Base-by-base conservation (phyloP, 1,140 invertebrate species). In the Lordiphosa collinella region DNA sequence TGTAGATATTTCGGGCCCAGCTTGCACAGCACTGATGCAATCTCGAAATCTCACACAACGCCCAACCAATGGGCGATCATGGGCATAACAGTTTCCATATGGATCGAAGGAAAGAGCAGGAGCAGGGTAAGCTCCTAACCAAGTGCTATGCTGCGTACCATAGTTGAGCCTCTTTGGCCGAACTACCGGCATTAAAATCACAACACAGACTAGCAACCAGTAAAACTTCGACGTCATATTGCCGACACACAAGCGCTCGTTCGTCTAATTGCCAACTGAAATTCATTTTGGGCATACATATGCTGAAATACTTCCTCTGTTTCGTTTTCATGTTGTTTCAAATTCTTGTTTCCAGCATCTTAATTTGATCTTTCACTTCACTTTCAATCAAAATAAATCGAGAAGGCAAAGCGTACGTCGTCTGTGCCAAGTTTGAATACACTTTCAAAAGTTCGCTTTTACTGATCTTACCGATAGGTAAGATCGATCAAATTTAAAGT, bases 1-100 rank as follows among this genome's bases (percentile, higher is more conserved):
- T 0, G 70, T 64, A 1, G 16, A 35, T 31, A 75, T 43, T 9
- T 36, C 34, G 1, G 55, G 40, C 2, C 36, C 54, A 3, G 62
- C 40, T 8, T 35, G 43, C 2, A 67, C 2, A 14, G 69, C 70
- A 52, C 53, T 74, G 8, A 43, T 47, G 36, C 72, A 75, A 6
- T 65, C 51, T 10, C 7, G 22, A 10, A 59, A 53, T 7, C 25
- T 22, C 0, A 74, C 53, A 50, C 72, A 75, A 38, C 47, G 60
- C 13, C 72, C 72, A 14, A 50, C 31, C 13, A 69, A 34, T 2
- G 49, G 70, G 32, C 58, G 44, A 35, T 75, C 59, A 14, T 53
- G 4, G 6, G 54, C 60, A 52, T 69, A 67, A 38, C 72, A 75
- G 38, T 75, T 74, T 2, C 72, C 70, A 9, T 31, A 60, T 7